Evolutionary conservation across 2,113 vertebrate genomes (phyloP).

Genomic region (Nothocercus julius): DNA sequence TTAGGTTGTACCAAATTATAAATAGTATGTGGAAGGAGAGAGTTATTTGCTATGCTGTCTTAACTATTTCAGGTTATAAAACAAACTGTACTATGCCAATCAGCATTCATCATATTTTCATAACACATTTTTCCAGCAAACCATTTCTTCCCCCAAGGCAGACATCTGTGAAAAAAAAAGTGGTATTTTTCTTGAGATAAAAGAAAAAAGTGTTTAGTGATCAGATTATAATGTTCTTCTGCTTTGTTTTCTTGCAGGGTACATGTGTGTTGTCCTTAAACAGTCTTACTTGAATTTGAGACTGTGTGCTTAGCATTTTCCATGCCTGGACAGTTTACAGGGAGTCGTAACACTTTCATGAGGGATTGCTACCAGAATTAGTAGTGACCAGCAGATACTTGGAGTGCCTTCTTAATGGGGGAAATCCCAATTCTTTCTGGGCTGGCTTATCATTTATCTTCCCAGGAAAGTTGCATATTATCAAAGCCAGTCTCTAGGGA

Average conservation of each 20-base stretch:
- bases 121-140: background rate
- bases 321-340: background rate
- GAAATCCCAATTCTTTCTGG: background rate
- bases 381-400: background rate
- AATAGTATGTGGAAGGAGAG: background rate
- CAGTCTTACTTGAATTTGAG: background rate
- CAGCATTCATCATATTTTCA: rapidly evolving
- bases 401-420: background rate
- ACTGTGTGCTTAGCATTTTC: background rate
- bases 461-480: background rate
- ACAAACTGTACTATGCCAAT: background rate
- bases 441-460: background rate
- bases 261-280: background rate
- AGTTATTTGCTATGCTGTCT: background rate
- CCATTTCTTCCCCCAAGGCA: background rate
- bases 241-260: background rate
- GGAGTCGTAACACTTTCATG: background rate
- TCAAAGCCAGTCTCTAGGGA: background rate
- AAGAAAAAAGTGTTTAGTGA: background rate
- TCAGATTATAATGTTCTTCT: background rate
- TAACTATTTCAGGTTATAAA: background rate
- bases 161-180: background rate
- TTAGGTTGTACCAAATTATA: background rate
- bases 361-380: background rate
- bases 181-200: background rate